Evolutionary conservation across 2,888 invertebrate species (phyloP).

Genomic region (Tuta absoluta): DNA sequence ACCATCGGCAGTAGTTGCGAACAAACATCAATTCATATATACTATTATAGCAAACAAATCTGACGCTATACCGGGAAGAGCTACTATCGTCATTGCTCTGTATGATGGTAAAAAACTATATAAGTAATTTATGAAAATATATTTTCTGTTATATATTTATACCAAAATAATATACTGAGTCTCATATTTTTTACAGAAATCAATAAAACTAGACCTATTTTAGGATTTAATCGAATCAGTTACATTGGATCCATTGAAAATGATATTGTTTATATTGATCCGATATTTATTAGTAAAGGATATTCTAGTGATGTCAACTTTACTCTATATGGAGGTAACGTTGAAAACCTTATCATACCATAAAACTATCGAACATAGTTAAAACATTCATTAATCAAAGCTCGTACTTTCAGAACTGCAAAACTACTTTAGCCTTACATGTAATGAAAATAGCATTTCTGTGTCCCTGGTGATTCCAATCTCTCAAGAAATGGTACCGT

Average conservation of each 20-base stretch:
- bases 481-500: constrained; percentile 40
- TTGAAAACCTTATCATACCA: too few relatives aligned
- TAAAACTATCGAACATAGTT: not conserved
- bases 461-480: constrained; percentile 34
- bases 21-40: constrained; percentile 2
- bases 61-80: not conserved
- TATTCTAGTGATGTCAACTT: not conserved
- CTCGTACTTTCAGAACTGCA: constrained; percentile 39
- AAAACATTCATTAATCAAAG: not conserved
- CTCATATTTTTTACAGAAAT: not conserved
- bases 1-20: constrained; percentile 12
- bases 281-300: constrained; percentile 1
- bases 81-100: constrained; percentile 13
- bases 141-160: too few relatives aligned
- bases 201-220: not conserved
- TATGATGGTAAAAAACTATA: not conserved
- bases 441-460: constrained; percentile 34
- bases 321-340: constrained; percentile 15
- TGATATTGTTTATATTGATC: not conserved
- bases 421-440: constrained; percentile 36
- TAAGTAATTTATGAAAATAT: too few relatives aligned
- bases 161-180: too few relatives aligned
- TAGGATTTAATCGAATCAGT: constrained; percentile 16
- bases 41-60: constrained; percentile 10
- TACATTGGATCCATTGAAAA: constrained; percentile 8